Conservation (phyloP, 1,140 invertebrate genomes). For the Microplitis mediator region DNA sequence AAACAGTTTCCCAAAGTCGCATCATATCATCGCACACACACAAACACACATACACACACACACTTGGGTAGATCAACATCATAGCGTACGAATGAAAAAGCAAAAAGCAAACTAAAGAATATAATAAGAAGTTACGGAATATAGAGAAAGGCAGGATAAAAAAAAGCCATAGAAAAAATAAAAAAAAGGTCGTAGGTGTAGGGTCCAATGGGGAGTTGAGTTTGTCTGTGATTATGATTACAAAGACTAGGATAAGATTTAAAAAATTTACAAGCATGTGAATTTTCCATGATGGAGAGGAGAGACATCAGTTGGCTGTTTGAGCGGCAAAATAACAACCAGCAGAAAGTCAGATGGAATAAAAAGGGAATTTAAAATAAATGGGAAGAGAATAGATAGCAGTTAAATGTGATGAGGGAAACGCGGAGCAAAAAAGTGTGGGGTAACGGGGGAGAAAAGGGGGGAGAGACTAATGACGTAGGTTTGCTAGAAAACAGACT, state of each 20-base stretch:
- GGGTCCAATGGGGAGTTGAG: background rate
- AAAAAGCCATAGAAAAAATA: background rate
- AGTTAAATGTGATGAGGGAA: no score
- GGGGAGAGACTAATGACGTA: background rate
- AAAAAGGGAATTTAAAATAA: no score
- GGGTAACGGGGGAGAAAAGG: no score
- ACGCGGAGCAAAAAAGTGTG: no score
- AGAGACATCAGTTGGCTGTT: no score
- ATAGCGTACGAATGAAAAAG: no score
- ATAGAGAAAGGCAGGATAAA: background rate
- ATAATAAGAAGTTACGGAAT: background rate
- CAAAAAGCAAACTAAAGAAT: background rate
- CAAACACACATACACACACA: background rate
- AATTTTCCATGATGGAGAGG: no score
- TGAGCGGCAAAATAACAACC: no score
- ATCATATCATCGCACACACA: background rate
- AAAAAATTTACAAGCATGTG: background rate
- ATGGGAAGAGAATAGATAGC: no score
- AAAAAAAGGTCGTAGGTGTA: background rate
- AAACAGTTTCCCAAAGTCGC: slow-evolving; percentile 2
- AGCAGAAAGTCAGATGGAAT: no score
- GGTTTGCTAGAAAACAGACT: no score
- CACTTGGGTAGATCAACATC: background rate
- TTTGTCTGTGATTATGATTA: background rate
- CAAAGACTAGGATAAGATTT: background rate